phyloP scores from a whole-genome alignment of 23 tunicate genomes.

The Corella eumyota region DNA sequence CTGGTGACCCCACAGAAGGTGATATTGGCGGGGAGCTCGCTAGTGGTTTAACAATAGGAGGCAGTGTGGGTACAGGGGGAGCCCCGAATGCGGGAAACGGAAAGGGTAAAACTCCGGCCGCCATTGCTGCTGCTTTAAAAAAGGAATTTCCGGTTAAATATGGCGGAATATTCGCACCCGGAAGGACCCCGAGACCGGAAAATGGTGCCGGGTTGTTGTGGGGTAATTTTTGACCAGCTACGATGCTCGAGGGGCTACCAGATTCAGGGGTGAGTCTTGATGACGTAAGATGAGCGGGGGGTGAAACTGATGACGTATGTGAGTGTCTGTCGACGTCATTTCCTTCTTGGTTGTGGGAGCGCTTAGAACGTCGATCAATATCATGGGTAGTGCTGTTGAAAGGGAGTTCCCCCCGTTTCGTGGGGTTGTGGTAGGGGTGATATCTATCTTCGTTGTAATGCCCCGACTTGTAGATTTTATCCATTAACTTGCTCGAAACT shows the following conservation, averaged over 20 bases:
- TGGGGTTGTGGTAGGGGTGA: conserved; percentile 22
- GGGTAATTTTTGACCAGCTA: no score
- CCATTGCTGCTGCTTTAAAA: conserved; percentile 29
- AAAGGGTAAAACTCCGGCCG: conserved; percentile 30
- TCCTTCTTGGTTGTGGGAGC: not conserved
- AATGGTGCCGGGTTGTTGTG: no score
- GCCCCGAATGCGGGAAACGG: conserved; percentile 9
- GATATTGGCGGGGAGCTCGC: not conserved
- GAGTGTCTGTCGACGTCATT: no score
- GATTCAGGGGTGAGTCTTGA: not conserved
- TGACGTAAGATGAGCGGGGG: not conserved
- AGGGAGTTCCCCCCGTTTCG: not conserved
- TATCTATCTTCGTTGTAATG: conserved; percentile 5
- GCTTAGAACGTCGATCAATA: conserved; percentile 11
- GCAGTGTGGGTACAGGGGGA: conserved; percentile 14
- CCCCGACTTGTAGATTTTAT: not conserved
- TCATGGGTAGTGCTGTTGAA: conserved; percentile 3
- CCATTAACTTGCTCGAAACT: not conserved
- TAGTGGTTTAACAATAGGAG: conserved; percentile 10
- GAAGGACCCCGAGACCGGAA: no score
- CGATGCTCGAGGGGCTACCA: not conserved
- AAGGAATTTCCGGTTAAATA: conserved; percentile 7
- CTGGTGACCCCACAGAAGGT: no score
- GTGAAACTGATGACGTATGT: not conserved
- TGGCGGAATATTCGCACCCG: conserved; percentile 1